phyloP scores from a whole-genome alignment of 2,797 vertebrate species.

The Sebastiscus tertius region DNA sequence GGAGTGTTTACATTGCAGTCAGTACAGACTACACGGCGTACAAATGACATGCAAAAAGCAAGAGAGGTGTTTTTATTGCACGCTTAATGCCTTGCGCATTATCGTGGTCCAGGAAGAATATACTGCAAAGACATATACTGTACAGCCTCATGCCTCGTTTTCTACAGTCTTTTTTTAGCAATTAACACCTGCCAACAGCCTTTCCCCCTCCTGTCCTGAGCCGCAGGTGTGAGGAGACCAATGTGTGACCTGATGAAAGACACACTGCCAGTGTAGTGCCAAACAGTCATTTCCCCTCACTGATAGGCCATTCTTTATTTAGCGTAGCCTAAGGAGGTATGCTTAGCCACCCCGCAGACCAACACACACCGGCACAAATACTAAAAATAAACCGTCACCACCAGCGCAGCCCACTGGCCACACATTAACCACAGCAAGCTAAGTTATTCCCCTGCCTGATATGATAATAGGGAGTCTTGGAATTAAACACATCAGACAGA shows the following conservation, averaged over 20 bases:
- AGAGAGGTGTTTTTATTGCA: no score
- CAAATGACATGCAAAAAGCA: no score
- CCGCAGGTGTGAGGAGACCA: constrained; percentile 68
- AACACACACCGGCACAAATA: constrained; percentile 35
- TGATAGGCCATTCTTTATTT: constrained; percentile 77
- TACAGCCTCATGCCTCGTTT: constrained; percentile 14
- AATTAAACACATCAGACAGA: constrained; percentile 30
- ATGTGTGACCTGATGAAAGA: constrained; percentile 80
- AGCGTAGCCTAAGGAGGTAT: constrained; percentile 68
- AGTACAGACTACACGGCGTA: no score
- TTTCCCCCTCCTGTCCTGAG: constrained; percentile 70
- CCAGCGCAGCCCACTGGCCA: constrained; percentile 45
- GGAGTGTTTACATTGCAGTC: no score
- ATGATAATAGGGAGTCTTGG: background rate
- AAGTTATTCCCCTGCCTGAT: constrained; percentile 9
- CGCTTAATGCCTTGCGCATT: accelerated
- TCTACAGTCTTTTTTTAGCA: constrained; percentile 59
- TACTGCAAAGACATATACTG: background rate
- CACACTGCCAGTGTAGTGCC: constrained; percentile 67
- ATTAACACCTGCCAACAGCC: constrained; percentile 80
- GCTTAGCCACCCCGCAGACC: constrained; percentile 42
- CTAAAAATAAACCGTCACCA: constrained; percentile 73
- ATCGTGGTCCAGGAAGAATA: background rate
- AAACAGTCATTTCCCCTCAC: constrained; percentile 71
- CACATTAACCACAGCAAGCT: constrained; percentile 53